Base-by-base conservation (phyloP, 2,797 vertebrate species). In the Artibeus jamaicensis region DNA sequence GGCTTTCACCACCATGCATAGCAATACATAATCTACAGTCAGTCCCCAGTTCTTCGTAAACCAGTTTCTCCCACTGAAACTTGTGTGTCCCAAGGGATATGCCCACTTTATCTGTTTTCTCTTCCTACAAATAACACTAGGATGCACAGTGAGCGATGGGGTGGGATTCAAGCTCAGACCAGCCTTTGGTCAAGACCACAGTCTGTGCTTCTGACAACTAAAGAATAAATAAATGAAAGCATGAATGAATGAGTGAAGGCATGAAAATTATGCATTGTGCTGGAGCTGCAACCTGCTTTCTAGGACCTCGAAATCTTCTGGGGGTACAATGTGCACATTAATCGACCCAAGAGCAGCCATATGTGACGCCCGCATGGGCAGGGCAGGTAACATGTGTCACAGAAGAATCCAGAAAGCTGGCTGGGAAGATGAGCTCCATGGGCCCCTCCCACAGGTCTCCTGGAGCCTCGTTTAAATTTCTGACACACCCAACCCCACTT, bases 301-400 rank as follows among this genome's bases (percentile, higher is more conserved):
- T 14, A 11, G 44, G 39, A 86, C 39, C 29, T 37, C 16, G 5
- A 29, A 50, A 55, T 50, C 83, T 57, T 62, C 12, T 34, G 29
- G 3, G 22, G 9, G 6, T 55, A 21, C 8, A 39, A 12, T 0
- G 18, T 3, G 10, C 12, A 48, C 9, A 0, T 39, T 29, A 16
- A 71, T 2, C 3, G 26, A 21, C 3, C 19, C 3, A 22, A 91
- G 57, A 76, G 11, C 3, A 24, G 12, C 12, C 76, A 44, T 32
- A 16, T 6, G 29, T 16, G 48, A 73, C 0, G 1, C 12, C 42
- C 26, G 10, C 9, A 9, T 34, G 8, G 5, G 0, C 12, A 11
- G 5, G 32, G 24, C 29, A 50, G 11, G 11, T 73, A 5, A 14
- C 19, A 0, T 6, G 53, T 6, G 59, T 6, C 78, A 21, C 4